phyloP scores from a whole-genome alignment of 2,113 vertebrate species.

The Lota lota region DNA sequence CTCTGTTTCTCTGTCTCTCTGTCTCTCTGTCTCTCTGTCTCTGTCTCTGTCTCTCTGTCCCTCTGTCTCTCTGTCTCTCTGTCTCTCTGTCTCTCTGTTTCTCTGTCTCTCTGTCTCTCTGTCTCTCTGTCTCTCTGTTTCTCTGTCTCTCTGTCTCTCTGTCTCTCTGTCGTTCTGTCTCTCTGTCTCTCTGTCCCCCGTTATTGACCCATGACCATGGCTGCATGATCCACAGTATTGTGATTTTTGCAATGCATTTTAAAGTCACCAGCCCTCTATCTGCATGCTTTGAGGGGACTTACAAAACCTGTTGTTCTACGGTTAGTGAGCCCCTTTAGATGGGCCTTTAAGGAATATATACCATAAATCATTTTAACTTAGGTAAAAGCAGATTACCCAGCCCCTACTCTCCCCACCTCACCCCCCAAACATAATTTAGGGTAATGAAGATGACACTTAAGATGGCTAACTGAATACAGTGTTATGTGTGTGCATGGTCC shows the following conservation, averaged over 20 bases:
- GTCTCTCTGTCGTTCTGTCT: background rate
- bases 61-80: background rate
- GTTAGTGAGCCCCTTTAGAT: background rate
- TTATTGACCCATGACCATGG: no score
- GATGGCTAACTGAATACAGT: background rate
- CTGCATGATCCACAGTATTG: conserved; percentile 13
- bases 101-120: background rate
- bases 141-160: background rate
- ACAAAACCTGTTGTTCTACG: conserved; percentile 10
- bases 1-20: background rate
- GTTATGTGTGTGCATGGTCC: conserved; percentile 35
- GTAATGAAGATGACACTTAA: background rate
- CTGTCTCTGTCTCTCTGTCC: background rate
- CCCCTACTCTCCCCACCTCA: background rate
- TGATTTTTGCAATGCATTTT: conserved; percentile 1
- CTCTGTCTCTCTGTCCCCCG: background rate
- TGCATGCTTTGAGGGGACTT: background rate
- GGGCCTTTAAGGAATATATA: conserved; percentile 6
- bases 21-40: background rate
- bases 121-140: conserved; percentile 13
- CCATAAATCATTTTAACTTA: background rate
- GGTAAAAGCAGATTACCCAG: background rate
- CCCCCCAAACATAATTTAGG: background rate
- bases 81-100: background rate
- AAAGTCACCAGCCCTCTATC: conserved; percentile 5